Evolutionary conservation across 2,113 vertebrate species (phyloP).

Genomic region (Ictalurus punctatus): DNA sequence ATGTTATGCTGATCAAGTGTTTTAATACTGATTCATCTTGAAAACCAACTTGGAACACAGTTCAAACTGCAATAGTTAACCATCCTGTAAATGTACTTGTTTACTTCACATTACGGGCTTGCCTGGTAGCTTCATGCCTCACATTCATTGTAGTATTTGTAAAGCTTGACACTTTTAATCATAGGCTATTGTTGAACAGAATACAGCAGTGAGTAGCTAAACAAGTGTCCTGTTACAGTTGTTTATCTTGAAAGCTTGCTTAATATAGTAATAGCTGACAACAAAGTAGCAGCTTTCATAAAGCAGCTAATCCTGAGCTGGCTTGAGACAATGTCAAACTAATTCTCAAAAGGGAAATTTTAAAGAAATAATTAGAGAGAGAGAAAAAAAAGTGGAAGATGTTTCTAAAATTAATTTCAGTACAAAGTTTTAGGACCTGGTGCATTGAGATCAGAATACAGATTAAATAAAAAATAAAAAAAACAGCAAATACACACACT

Average conservation of each 20-base stretch:
- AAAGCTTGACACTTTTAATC: background rate
- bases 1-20: background rate
- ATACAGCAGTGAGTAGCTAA: background rate
- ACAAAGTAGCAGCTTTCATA: background rate
- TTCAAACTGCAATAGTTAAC: background rate
- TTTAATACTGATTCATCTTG: background rate
- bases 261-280: too few relatives aligned
- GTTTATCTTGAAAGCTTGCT: background rate
- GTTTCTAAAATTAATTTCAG: background rate
- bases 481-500: background rate
- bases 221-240: background rate
- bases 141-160: background rate
- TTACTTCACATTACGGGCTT: background rate
- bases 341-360: background rate
- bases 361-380: background rate
- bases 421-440: too few relatives aligned
- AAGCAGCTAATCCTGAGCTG: background rate
- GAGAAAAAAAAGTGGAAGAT: background rate
- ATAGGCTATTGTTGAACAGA: background rate
- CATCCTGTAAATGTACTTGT: background rate
- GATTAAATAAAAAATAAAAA: background rate
- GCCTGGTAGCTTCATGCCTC: background rate
- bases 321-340: background rate
- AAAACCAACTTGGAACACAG: background rate
- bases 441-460: background rate